Conservation (phyloP, 2,797 vertebrate genomes). For the Dallia pectoralis region DNA sequence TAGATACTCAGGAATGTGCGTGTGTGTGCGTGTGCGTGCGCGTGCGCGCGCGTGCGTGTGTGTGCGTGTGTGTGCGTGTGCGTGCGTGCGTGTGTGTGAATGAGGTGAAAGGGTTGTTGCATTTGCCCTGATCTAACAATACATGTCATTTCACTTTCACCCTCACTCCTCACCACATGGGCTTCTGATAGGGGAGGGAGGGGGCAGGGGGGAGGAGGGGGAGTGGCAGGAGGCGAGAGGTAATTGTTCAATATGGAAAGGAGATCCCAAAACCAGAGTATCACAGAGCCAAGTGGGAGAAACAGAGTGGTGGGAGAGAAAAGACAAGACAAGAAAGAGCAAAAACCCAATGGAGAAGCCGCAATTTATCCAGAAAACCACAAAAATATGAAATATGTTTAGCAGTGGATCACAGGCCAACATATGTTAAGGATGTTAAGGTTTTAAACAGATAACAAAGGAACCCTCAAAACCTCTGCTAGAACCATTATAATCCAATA, state of each 20-base stretch:
- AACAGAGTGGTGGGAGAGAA: background rate
- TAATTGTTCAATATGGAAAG: background rate
- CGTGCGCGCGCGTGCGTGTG: conserved; percentile 18
- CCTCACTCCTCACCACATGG: background rate
- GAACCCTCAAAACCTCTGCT: too few species aligned
- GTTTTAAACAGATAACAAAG: too few species aligned
- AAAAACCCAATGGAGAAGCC: too few species aligned
- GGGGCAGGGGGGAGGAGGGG: background rate
- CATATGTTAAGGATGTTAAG: too few species aligned
- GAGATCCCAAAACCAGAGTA: background rate
- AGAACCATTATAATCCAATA: too few species aligned
- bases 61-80: background rate
- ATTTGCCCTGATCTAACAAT: background rate
- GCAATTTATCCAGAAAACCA: too few species aligned
- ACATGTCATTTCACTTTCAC: background rate
- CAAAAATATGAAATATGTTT: too few species aligned
- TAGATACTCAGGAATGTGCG: background rate
- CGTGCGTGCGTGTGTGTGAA: conserved; percentile 3
- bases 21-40: conserved; percentile 27
- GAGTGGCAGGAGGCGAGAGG: background rate
- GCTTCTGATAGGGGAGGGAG: background rate
- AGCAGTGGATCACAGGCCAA: too few species aligned
- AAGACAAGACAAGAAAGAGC: too few species aligned
- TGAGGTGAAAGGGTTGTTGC: background rate
- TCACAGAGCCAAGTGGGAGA: background rate